These are phyloP conservation scores for Watsonalla cultraria DNA, from an alignment of 2,888 invertebrate species.

Conservation along the genomic window DNA sequence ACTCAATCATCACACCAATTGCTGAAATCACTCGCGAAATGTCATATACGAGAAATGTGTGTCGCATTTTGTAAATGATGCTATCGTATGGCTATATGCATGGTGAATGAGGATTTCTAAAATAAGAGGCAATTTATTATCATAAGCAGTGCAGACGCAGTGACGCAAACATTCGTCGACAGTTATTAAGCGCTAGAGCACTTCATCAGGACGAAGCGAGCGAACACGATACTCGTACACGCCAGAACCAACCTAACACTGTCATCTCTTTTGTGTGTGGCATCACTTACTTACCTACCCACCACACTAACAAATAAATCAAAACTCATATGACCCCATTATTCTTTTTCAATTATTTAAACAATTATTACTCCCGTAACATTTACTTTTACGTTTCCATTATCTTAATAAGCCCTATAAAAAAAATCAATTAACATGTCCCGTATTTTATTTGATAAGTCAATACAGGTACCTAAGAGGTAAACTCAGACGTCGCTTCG, in stretches of 20 bases:
- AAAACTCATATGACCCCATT: conserved; percentile 46
- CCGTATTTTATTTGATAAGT: conserved; percentile 19
- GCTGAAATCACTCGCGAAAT: conserved; percentile 50
- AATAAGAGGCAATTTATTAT: conserved; percentile 74
- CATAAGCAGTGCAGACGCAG: conserved; percentile 60
- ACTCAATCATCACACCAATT: conserved; percentile 6
- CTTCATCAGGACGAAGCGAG: conserved; percentile 51
- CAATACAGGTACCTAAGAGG: conserved; percentile 7
- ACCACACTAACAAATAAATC: conserved; percentile 49
- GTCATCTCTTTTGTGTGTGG: conserved; percentile 48
- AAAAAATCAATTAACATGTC: conserved; percentile 17
- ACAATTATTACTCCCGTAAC: conserved; percentile 5
- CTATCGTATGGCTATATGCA: conserved; percentile 50
- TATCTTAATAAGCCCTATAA: conserved; percentile 10
- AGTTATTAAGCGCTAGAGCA: conserved; percentile 73
- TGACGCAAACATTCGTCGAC: conserved; percentile 74
- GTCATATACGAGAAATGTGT: conserved; percentile 57
- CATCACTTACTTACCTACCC: conserved; percentile 43
- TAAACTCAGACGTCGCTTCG: conserved; percentile 12
- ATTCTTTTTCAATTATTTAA: conserved; percentile 36
- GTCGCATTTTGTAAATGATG: conserved; percentile 54
- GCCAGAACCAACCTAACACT: conserved; percentile 31
- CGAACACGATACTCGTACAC: conserved; percentile 36
- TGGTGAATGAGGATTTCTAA: conserved; percentile 72
- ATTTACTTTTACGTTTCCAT: conserved; percentile 6